Percentiles rank a stretch among this genome's conserved stretches.
These are phyloP conservation scores for Danio aesculapii DNA, from an alignment of 2,797 vertebrate species.

Conservation along the genomic window DNA sequence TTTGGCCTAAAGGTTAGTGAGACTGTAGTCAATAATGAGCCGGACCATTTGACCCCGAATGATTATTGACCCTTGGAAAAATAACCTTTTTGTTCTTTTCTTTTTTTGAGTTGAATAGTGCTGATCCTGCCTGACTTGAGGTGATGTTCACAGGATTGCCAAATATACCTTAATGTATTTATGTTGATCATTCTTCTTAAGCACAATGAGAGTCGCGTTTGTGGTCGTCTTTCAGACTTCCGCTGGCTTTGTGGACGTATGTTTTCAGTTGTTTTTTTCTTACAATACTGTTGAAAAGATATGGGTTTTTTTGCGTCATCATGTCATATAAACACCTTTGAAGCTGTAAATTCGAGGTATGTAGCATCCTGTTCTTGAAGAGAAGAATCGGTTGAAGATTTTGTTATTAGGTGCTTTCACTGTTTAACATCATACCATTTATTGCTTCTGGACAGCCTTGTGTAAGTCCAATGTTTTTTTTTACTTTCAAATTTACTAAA, in stretches of 20 bases:
- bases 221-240: neutral
- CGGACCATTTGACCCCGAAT: constrained; percentile 54
- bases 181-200: constrained; percentile 59
- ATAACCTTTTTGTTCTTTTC: constrained; percentile 29
- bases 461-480: neutral
- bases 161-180: constrained; percentile 57
- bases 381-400: constrained; percentile 6
- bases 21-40: constrained; percentile 56
- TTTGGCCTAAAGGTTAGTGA: neutral
- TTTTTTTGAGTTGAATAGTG: constrained; percentile 67
- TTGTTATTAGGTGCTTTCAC: constrained; percentile 12
- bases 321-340: constrained; percentile 4
- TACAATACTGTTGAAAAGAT: constrained; percentile 9
- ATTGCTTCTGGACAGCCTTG: neutral
- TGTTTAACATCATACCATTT: neutral
- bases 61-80: constrained; percentile 60
- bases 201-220: constrained; percentile 63
- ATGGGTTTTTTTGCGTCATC: neutral
- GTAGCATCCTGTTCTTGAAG: constrained; percentile 52
- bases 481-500: neutral
- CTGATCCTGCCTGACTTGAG: constrained; percentile 72
- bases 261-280: constrained; percentile 6
- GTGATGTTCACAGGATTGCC: constrained; percentile 75
- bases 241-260: neutral
- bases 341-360: constrained; percentile 2